Conservation (phyloP, 1,140 invertebrate genomes). For the Muscidifurax raptorellus region DNA sequence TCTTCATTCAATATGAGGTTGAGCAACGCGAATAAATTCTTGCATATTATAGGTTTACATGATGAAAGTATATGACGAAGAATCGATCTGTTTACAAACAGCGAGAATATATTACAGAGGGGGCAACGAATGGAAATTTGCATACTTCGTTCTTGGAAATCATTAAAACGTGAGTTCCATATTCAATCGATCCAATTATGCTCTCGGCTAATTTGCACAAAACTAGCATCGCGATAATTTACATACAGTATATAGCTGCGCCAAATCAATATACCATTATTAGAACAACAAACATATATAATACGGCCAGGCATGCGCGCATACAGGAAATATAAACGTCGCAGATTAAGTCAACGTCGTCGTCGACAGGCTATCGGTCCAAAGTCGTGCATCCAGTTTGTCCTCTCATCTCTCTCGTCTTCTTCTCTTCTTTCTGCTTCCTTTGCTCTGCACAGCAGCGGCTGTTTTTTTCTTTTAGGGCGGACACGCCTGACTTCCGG, state of each 20-base stretch:
- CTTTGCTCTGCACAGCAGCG: neutral
- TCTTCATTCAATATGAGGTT: too few species aligned
- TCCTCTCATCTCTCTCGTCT: neutral
- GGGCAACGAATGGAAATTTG: neutral
- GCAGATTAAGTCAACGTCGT: conserved; percentile 16
- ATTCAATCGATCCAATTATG: neutral
- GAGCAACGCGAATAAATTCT: too few species aligned
- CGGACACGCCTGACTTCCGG: conserved; percentile 52
- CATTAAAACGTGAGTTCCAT: neutral
- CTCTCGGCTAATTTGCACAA: too few species aligned
- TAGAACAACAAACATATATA: neutral
- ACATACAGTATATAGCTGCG: too few species aligned
- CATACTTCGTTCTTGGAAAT: neutral
- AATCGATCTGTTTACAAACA: neutral
- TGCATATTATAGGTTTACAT: too few species aligned
- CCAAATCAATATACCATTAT: too few species aligned
- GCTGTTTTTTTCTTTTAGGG: conserved; percentile 44
- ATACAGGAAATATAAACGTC: neutral
- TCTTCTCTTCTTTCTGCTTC: neutral
- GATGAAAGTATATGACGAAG: neutral
- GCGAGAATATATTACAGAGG: too few species aligned
- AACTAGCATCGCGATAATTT: too few species aligned
- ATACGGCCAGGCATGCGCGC: too few species aligned
- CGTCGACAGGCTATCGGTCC: conserved; percentile 27
- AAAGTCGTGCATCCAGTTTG: conserved; percentile 19